These are phyloP conservation scores for Ctenochaetus hawaiiensis DNA, from an alignment of 2,797 vertebrate genomes.

Conservation along the genomic window DNA sequence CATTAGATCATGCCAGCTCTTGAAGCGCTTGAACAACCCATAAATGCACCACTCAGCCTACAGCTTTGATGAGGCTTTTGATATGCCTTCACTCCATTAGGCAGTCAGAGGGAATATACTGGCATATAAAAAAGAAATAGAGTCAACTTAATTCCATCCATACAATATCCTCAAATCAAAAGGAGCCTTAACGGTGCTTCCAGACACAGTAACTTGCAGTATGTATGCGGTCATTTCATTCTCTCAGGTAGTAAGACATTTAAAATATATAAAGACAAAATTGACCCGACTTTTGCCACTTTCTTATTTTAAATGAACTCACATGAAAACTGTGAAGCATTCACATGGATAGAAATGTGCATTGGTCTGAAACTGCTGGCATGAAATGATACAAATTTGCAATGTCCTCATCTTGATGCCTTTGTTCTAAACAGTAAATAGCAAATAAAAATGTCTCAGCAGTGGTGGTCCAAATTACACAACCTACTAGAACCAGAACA, in stretches of 20 bases:
- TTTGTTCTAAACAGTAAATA: background rate
- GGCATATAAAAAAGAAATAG: slow-evolving; percentile 69
- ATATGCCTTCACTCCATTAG: slow-evolving; percentile 76
- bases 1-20: slow-evolving; percentile 73
- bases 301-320: slow-evolving; percentile 29
- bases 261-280: slow-evolving; percentile 5
- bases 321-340: background rate
- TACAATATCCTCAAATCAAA: slow-evolving; percentile 61
- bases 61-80: slow-evolving; percentile 77
- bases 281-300: slow-evolving; percentile 21
- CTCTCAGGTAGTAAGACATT: slow-evolving; percentile 9
- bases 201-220: background rate
- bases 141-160: slow-evolving; percentile 58
- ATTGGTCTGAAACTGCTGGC: background rate
- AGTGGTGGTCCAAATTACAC: background rate
- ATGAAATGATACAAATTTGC: background rate
- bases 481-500: background rate
- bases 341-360: slow-evolving; percentile 2
- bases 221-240: slow-evolving; percentile 33
- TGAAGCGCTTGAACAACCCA: slow-evolving; percentile 71
- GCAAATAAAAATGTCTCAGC: slow-evolving; percentile 18
- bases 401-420: slow-evolving; percentile 9
- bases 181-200: slow-evolving; percentile 32
- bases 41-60: slow-evolving; percentile 76
- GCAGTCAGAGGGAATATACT: slow-evolving; percentile 75